A percentile compares a stretch with the other conserved stretches of the same genome.
Evolutionary conservation across 2,113 vertebrate species (phyloP).

Genomic region (Apodemus sylvaticus): DNA sequence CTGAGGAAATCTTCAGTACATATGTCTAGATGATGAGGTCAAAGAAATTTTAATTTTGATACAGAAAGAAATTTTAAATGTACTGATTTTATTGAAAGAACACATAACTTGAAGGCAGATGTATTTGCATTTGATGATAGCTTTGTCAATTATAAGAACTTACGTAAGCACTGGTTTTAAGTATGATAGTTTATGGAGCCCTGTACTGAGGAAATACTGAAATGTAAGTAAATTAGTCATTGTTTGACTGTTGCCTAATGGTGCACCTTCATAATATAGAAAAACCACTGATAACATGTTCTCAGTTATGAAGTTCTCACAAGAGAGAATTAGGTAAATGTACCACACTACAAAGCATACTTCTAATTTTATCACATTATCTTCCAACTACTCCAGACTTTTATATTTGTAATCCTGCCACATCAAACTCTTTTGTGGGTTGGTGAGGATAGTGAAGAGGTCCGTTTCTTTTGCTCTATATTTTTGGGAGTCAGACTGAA

Average conservation of each 20-base stretch:
- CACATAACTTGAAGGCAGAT: conserved; percentile 6
- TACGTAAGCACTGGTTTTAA: not conserved
- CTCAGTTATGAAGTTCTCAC: not conserved
- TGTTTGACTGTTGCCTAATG: not conserved
- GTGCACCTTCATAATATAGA: not conserved
- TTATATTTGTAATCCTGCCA: not conserved
- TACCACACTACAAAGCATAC: not conserved
- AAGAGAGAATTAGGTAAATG: not conserved
- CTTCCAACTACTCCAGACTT: not conserved
- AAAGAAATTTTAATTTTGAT: not conserved
- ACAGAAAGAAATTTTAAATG: not conserved
- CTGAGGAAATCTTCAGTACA: not conserved
- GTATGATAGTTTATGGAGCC: not conserved
- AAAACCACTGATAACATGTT: conserved; percentile 15
- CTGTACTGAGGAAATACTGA: not conserved
- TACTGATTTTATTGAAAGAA: not conserved
- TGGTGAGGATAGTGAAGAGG: not conserved
- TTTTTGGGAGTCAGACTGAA: not conserved
- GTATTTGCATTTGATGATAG: not conserved
- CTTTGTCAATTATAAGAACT: conserved; percentile 24
- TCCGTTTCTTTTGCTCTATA: not conserved
- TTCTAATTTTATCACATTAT: not conserved
- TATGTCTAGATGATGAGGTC: not conserved
- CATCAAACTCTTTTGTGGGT: not conserved
- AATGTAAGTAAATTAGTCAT: not conserved